These are phyloP conservation scores for Thymelicus lineola DNA, from an alignment of 2,888 invertebrate species.

Conservation along the genomic window DNA sequence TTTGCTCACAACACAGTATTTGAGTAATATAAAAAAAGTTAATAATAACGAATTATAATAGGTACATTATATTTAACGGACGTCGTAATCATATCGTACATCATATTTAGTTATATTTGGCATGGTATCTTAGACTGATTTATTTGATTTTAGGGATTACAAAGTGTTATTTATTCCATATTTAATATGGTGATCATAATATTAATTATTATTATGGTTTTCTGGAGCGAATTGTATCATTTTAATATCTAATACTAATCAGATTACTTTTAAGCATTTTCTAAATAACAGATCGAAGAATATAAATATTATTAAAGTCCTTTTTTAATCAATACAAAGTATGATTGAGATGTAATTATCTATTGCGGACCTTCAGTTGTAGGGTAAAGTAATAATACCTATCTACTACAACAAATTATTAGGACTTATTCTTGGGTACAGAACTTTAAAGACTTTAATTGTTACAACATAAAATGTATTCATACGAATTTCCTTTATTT, in stretches of 20 bases:
- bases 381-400: too few relatives aligned
- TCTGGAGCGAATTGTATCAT: background rate
- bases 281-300: too few relatives aligned
- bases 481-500: too few relatives aligned
- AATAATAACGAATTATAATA: slow-evolving; percentile 4
- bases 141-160: slow-evolving; percentile 19
- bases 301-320: too few relatives aligned
- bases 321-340: too few relatives aligned
- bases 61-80: slow-evolving; percentile 8
- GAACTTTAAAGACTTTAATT: too few relatives aligned
- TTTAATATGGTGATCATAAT: background rate
- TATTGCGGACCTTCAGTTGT: too few relatives aligned
- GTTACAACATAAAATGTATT: too few relatives aligned
- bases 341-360: too few relatives aligned
- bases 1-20: slow-evolving; percentile 35
- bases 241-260: too few relatives aligned
- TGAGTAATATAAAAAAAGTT: background rate
- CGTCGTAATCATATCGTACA: background rate
- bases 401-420: background rate
- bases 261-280: too few relatives aligned
- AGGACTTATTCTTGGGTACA: background rate
- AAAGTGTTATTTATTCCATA: slow-evolving; percentile 13
- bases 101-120: slow-evolving; percentile 4
- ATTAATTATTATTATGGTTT: background rate
- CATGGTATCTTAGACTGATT: slow-evolving; percentile 34